Percentiles rank a stretch among this genome's conserved stretches.
phyloP scores from a whole-genome alignment of 2,888 invertebrate genomes.

The Diarsia rubi region DNA sequence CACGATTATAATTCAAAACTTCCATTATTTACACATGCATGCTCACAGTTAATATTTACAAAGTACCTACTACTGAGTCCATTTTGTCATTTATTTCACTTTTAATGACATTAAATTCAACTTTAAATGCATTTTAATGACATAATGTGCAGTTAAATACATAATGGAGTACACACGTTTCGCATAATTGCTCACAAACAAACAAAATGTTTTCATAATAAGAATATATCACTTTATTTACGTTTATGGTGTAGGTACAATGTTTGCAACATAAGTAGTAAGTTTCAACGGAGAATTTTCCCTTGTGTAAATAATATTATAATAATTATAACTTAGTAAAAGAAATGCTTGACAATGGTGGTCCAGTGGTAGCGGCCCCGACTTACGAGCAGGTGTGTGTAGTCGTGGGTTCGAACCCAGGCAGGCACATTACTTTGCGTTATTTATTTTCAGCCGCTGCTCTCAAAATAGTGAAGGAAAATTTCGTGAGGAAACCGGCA shows the following conservation, averaged over 20 bases:
- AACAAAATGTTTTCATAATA: constrained; percentile 22
- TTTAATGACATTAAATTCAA: constrained; percentile 43
- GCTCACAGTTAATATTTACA: constrained; percentile 34
- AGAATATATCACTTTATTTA: background rate
- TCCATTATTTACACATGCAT: constrained; percentile 10
- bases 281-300: background rate
- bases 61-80: constrained; percentile 17
- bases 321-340: too few species aligned
- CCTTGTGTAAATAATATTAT: too few species aligned
- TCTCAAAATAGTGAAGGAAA: too few species aligned
- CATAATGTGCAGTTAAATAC: constrained; percentile 43
- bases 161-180: constrained; percentile 29
- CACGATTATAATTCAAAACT: constrained; percentile 22
- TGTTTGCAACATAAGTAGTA: background rate
- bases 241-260: background rate
- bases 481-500: too few species aligned
- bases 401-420: too few species aligned
- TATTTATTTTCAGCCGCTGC: too few species aligned
- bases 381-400: too few species aligned
- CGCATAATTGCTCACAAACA: constrained; percentile 13
- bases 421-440: too few species aligned
- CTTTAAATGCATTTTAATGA: constrained; percentile 39
- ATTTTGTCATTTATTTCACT: constrained; percentile 18
- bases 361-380: too few species aligned
- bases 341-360: too few species aligned